phyloP scores from a whole-genome alignment of 1,140 invertebrate genomes.

The Drosophila tristis region DNA sequence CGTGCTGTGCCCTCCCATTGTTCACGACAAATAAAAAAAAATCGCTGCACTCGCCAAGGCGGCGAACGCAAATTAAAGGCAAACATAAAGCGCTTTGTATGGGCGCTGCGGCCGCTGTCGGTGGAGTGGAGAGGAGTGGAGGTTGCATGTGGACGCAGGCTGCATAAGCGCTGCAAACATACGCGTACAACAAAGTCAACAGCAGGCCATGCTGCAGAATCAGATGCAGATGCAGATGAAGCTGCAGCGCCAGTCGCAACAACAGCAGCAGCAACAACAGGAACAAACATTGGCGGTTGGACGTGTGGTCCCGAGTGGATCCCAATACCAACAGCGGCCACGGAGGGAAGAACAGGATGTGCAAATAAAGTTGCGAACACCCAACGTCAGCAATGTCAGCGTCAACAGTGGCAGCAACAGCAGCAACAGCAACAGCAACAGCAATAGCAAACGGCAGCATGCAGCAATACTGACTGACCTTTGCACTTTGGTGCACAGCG shows the following conservation, averaged over 20 bases:
- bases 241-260: constrained; percentile 11
- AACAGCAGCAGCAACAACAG: constrained; percentile 29
- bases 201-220: constrained; percentile 41
- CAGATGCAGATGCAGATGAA: constrained; percentile 27
- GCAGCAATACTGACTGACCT: constrained; percentile 65
- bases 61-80: constrained; percentile 75
- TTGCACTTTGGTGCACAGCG: constrained; percentile 54
- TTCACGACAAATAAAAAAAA: constrained; percentile 54
- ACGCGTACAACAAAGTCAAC: constrained; percentile 57
- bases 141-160: constrained; percentile 32
- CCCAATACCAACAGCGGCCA: constrained; percentile 39
- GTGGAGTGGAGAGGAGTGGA: background rate
- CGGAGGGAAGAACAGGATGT: constrained; percentile 39
- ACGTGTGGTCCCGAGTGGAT: constrained; percentile 40
- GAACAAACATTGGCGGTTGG: constrained; percentile 51
- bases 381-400: constrained; percentile 55
- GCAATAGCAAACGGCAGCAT: constrained; percentile 8
- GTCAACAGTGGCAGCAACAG: background rate
- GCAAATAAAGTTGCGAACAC: constrained; percentile 68
- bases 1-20: constrained; percentile 15
- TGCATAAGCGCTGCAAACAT: constrained; percentile 73
- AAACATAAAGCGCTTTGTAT: constrained; percentile 57
- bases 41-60: constrained; percentile 62
- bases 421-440: constrained; percentile 21
- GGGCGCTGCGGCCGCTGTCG: constrained; percentile 18